Percentiles rank a stretch among this genome's conserved stretches.
These are phyloP conservation scores for Lasiurus borealis DNA, from an alignment of 2,113 vertebrate genomes.

Conservation along the genomic window DNA sequence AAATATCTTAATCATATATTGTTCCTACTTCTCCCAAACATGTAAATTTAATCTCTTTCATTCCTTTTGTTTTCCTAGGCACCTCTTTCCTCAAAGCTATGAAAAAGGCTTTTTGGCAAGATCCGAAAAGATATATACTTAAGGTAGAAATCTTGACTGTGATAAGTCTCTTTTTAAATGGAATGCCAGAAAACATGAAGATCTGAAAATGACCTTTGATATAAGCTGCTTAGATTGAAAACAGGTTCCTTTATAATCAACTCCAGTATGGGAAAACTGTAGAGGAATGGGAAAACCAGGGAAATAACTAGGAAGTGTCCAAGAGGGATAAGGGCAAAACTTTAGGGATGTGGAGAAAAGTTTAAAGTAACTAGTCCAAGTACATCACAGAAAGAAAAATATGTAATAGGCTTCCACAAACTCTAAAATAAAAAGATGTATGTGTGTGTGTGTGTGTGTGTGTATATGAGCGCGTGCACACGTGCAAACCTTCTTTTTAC, in stretches of 20 bases:
- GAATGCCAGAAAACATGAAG: conserved; percentile 32
- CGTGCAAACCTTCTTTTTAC: background rate
- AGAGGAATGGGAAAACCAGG: background rate
- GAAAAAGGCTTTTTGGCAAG: background rate
- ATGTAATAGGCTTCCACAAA: background rate
- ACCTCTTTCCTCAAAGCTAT: conserved; percentile 7
- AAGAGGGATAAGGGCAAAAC: background rate
- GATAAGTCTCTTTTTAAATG: background rate
- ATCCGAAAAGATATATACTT: background rate
- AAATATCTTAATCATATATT: background rate
- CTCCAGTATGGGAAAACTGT: background rate
- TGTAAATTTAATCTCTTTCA: conserved; percentile 7
- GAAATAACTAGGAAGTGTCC: background rate
- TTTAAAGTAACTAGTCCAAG: conserved; percentile 16
- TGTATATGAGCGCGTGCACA: too few relatives aligned
- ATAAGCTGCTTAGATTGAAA: background rate
- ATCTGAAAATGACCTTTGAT: background rate
- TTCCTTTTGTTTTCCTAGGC: conserved; percentile 54
- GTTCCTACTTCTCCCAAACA: background rate
- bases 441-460: background rate
- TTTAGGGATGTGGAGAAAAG: background rate
- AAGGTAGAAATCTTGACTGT: background rate
- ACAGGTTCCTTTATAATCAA: background rate
- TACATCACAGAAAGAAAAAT: background rate
- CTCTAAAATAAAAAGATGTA: background rate